These are phyloP conservation scores for Parapristionchus giblindavisi DNA, from an alignment of 2,888 invertebrate species.

Conservation along the genomic window DNA sequence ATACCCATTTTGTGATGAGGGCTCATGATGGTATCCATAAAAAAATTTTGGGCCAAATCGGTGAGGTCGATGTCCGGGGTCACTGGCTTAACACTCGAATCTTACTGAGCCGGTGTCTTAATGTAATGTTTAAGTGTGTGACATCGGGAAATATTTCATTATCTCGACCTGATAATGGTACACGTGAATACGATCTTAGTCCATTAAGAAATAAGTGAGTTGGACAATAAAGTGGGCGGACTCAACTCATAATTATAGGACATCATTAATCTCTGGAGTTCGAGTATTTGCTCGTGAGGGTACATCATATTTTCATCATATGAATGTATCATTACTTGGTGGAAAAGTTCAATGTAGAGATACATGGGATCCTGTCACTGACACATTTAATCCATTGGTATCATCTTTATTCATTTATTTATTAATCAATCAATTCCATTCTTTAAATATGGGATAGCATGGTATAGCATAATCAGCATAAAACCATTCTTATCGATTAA, in stretches of 20 bases:
- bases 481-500: too few relatives aligned
- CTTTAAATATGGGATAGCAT: too few relatives aligned
- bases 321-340: conserved; percentile 62
- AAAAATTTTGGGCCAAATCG: too few relatives aligned
- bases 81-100: too few relatives aligned
- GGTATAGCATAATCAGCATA: too few relatives aligned
- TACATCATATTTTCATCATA: conserved; percentile 64
- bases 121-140: conserved; percentile 58
- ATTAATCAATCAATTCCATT: too few relatives aligned
- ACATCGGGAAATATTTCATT: conserved; percentile 67
- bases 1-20: too few relatives aligned
- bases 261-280: conserved; percentile 71
- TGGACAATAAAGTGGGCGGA: not conserved
- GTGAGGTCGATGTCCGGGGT: too few relatives aligned
- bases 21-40: too few relatives aligned
- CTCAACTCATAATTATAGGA: conserved; percentile 59
- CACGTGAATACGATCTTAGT: conserved; percentile 59
- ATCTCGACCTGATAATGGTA: conserved; percentile 40
- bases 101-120: too few relatives aligned
- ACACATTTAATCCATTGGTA: not conserved
- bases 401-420: too few relatives aligned
- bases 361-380: not conserved
- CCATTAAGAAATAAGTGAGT: conserved; percentile 44
- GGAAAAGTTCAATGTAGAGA: not conserved
- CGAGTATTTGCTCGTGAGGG: conserved; percentile 68